Percentiles rank a stretch among this genome's conserved stretches.
Conservation (phyloP, 2,113 vertebrate species). For the Gila orcuttii region DNA sequence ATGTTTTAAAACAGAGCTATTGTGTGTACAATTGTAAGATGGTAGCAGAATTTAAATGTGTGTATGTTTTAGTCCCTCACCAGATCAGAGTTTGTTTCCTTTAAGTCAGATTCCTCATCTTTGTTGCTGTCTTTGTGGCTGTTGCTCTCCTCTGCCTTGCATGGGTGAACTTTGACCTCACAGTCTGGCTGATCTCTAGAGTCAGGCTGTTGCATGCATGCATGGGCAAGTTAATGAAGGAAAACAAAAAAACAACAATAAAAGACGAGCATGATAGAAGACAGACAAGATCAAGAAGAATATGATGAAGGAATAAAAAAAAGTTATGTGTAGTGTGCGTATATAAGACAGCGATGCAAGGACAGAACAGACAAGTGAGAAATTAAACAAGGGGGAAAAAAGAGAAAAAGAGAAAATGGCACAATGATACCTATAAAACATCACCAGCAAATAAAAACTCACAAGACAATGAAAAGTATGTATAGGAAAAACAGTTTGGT, state of each 20-base stretch:
- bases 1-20: background rate
- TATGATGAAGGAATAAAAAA: slow-evolving; percentile 26
- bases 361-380: slow-evolving; percentile 55
- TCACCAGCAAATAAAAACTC: slow-evolving; percentile 68
- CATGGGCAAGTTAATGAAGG: slow-evolving; percentile 92
- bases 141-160: slow-evolving; percentile 75
- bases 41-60: background rate
- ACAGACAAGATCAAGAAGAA: slow-evolving; percentile 60
- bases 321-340: slow-evolving; percentile 32
- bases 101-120: slow-evolving; percentile 75
- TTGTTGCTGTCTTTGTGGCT: slow-evolving; percentile 73
- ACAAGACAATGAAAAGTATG: slow-evolving; percentile 92
- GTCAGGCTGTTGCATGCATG: slow-evolving; percentile 90
- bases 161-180: slow-evolving; percentile 72
- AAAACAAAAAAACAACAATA: slow-evolving; percentile 69
- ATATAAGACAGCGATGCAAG: slow-evolving; percentile 39
- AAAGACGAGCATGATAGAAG: slow-evolving; percentile 65
- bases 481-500: slow-evolving; percentile 88
- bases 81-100: slow-evolving; percentile 79
- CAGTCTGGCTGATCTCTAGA: slow-evolving; percentile 85
- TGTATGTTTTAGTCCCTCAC: slow-evolving; percentile 66
- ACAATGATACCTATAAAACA: slow-evolving; percentile 69
- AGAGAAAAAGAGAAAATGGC: background rate
- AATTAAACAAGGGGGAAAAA: slow-evolving; percentile 55
- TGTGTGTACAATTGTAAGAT: background rate